These are phyloP conservation scores for Eolophus roseicapilla DNA, from an alignment of 2,113 vertebrate species.

Conservation along the genomic window DNA sequence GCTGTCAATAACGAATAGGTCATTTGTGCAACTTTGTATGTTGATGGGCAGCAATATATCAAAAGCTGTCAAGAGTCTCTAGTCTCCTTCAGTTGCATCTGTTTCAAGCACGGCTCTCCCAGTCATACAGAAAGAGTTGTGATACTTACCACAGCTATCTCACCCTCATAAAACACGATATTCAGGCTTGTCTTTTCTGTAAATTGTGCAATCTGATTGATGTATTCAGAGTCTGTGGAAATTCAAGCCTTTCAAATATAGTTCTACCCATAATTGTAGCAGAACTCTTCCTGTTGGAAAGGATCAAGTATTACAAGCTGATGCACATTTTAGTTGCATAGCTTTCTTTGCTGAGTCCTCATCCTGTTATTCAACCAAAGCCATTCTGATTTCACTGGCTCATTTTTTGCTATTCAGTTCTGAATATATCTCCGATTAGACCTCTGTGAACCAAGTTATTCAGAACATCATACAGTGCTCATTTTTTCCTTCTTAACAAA, in stretches of 20 bases:
- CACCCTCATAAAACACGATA: fast-evolving
- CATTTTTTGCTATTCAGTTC: not conserved
- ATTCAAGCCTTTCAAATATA: not conserved
- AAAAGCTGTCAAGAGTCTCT: not conserved
- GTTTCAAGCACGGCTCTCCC: not conserved
- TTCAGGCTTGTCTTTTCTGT: not conserved
- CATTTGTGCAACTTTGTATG: not conserved
- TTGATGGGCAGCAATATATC: not conserved
- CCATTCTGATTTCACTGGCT: not conserved
- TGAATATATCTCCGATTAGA: not conserved
- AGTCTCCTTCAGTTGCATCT: not conserved
- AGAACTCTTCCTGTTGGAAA: not conserved
- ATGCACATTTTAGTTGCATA: not conserved
- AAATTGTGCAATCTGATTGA: not conserved
- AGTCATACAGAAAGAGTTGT: not conserved
- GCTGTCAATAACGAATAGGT: not conserved
- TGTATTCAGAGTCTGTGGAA: not conserved
- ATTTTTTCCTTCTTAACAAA: not conserved
- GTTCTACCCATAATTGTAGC: not conserved
- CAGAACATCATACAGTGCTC: not conserved
- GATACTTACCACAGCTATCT: not conserved
- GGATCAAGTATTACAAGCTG: not conserved
- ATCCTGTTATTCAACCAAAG: not conserved
- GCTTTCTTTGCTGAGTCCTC: not conserved
- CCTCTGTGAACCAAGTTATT: not conserved